A percentile compares a stretch with the other conserved stretches of the same genome.
Conservation (phyloP, 1,140 invertebrate genomes). For the Neomicropteryx cornuta region DNA sequence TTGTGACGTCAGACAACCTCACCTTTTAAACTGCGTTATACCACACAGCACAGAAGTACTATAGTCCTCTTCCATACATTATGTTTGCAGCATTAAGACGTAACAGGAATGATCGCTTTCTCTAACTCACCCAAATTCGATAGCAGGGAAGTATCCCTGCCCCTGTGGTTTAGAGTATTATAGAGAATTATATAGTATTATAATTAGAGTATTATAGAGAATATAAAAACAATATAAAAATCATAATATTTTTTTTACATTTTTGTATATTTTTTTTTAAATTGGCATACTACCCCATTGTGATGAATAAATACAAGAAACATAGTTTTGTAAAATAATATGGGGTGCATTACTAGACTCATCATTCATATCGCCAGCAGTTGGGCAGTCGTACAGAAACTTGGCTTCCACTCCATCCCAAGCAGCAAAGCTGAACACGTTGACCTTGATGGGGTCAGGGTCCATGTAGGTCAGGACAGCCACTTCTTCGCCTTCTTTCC, state of each 20-base stretch:
- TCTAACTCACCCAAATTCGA: no score
- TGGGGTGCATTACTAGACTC: slow-evolving; percentile 7
- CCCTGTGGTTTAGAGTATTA: no score
- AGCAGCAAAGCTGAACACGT: slow-evolving; percentile 46
- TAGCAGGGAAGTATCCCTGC: no score
- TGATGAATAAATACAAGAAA: slow-evolving; percentile 1
- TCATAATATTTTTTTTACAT: slow-evolving; percentile 7
- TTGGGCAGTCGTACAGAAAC: slow-evolving; percentile 45
- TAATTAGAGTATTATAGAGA: slow-evolving; percentile 3
- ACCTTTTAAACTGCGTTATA: no score
- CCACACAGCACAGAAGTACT: no score
- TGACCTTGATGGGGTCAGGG: slow-evolving; percentile 35
- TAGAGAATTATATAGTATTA: slow-evolving; percentile 5
- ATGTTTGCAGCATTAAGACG: no score
- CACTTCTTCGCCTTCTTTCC: slow-evolving; percentile 38
- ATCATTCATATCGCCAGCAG: slow-evolving; percentile 14
- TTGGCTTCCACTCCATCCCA: slow-evolving; percentile 47
- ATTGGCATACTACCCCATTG: not conserved
- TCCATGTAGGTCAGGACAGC: slow-evolving; percentile 43
- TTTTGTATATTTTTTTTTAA: slow-evolving; percentile 1
- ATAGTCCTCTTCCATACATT: no score
- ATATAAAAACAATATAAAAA: slow-evolving; percentile 3
- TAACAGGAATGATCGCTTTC: no score
- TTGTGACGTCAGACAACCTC: no score
- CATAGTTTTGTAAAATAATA: slow-evolving; percentile 1